phyloP scores from a whole-genome alignment of 2,113 vertebrate species.

The Chaetura pelagica region DNA sequence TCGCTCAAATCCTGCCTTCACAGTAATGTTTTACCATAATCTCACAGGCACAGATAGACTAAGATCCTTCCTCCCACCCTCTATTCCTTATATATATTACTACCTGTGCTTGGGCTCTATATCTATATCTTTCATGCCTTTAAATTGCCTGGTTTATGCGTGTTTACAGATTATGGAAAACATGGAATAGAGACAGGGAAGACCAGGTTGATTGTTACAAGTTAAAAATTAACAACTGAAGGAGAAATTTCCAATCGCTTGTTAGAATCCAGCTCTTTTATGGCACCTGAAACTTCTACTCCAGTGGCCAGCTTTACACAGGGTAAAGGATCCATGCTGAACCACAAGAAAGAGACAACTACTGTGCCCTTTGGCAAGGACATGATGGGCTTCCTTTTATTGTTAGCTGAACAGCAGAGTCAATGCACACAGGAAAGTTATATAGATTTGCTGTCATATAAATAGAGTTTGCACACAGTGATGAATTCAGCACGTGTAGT shows the following conservation, averaged over 20 bases:
- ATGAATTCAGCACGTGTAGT: constrained; percentile 16
- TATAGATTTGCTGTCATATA: constrained; percentile 53
- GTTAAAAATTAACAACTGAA: background rate
- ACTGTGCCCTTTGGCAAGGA: background rate
- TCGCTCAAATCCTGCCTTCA: background rate
- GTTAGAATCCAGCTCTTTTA: background rate
- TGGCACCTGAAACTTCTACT: background rate
- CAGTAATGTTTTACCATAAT: background rate
- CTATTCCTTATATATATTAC: background rate
- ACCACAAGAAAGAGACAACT: background rate
- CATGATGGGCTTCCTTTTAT: background rate
- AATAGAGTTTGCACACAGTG: background rate
- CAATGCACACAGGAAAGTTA: background rate
- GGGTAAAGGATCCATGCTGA: background rate
- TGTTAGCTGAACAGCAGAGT: background rate
- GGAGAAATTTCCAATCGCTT: background rate
- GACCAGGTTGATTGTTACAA: background rate
- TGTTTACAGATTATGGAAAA: background rate
- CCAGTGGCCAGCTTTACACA: background rate
- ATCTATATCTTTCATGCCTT: background rate
- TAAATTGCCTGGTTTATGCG: background rate
- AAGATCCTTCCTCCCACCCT: background rate
- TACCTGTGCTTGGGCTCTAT: background rate
- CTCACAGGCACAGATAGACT: background rate
- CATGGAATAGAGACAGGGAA: background rate